Percentiles rank a stretch among this genome's conserved stretches.
These are phyloP conservation scores for Dromius quadrimaculatus DNA, from an alignment of 2,888 invertebrate species.

Conservation along the genomic window DNA sequence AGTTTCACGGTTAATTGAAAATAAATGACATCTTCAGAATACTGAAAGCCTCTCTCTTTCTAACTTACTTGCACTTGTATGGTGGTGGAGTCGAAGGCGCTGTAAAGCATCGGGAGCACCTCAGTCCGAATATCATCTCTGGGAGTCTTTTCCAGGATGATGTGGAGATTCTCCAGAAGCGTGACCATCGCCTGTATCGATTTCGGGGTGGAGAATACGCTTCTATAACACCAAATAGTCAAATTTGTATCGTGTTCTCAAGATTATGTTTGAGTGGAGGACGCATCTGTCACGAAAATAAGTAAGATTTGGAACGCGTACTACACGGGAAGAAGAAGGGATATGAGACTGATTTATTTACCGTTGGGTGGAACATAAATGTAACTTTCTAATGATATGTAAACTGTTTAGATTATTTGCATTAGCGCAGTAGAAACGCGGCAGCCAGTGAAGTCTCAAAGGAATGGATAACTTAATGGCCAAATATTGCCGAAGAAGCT, in stretches of 20 bases:
- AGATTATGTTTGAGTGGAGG: too few relatives aligned
- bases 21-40: constrained; percentile 27
- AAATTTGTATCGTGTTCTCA: too few relatives aligned
- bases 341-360: too few relatives aligned
- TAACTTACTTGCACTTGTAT: constrained; percentile 87
- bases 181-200: constrained; percentile 89
- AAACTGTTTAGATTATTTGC: too few relatives aligned
- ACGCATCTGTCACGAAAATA: too few relatives aligned
- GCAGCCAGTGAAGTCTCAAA: constrained; percentile 20
- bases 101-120: constrained; percentile 87
- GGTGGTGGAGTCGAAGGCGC: constrained; percentile 87
- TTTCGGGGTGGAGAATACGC: constrained; percentile 81
- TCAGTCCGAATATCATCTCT: constrained; percentile 83
- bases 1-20: constrained; percentile 45
- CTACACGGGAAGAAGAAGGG: too few relatives aligned
- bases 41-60: background rate
- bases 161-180: constrained; percentile 89
- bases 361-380: too few relatives aligned
- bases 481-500: constrained; percentile 22
- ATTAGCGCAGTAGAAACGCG: constrained; percentile 24
- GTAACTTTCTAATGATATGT: too few relatives aligned
- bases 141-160: constrained; percentile 88
- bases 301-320: too few relatives aligned
- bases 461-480: constrained; percentile 27
- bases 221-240: too few relatives aligned